A percentile compares a stretch with the other conserved stretches of the same genome.
Conservation (phyloP, 2,113 vertebrate genomes). For the Butorides virescens region DNA sequence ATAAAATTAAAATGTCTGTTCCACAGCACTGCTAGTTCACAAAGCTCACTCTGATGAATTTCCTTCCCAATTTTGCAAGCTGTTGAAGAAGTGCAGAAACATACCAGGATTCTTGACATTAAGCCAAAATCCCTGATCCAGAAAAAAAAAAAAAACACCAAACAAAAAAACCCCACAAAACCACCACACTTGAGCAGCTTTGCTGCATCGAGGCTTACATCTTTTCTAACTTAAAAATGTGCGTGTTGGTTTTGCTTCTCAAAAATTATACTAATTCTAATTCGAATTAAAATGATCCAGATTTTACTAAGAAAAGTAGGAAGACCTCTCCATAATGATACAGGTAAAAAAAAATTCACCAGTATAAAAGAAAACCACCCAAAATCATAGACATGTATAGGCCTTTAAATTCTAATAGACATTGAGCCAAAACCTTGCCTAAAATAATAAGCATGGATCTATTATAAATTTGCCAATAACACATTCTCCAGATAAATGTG, state of each 20-base stretch:
- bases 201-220: background rate
- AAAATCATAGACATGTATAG: background rate
- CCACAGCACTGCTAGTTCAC: background rate
- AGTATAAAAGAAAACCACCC: background rate
- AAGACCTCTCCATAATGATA: background rate
- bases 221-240: background rate
- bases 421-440: constrained; percentile 11
- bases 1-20: background rate
- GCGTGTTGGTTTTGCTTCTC: constrained; percentile 5
- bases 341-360: background rate
- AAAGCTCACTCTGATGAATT: background rate
- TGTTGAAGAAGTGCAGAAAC: background rate
- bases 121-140: background rate
- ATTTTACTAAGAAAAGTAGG: constrained; percentile 22
- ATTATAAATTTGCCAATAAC: constrained; percentile 53
- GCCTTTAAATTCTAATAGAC: constrained; percentile 50
- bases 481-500: constrained; percentile 38
- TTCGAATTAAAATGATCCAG: constrained; percentile 43
- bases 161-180: too few relatives aligned
- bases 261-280: constrained; percentile 27
- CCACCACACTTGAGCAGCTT: background rate
- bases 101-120: background rate
- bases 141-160: background rate
- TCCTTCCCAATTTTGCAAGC: background rate
- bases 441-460: constrained; percentile 48